phyloP scores from a whole-genome alignment of 2,888 invertebrate genomes.

The Mesoligia furuncula region DNA sequence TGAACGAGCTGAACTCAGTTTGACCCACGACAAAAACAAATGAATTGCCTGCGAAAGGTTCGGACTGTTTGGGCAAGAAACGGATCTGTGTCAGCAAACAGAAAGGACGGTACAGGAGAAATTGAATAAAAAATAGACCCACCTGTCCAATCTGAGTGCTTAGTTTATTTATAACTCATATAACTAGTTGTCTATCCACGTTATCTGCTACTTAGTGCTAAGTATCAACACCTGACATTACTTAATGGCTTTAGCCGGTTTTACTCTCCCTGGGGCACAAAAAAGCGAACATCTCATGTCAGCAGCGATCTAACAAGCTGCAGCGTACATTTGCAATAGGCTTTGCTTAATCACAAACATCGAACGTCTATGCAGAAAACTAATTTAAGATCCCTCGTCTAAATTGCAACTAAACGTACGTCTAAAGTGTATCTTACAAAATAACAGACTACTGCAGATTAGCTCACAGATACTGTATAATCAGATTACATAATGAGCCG shows the following conservation, averaged over 20 bases:
- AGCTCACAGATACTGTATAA: conserved; percentile 65
- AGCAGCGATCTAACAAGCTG: conserved; percentile 36
- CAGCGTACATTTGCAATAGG: conserved; percentile 28
- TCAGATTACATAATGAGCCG: conserved; percentile 66
- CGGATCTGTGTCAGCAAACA: neutral
- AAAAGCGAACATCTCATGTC: conserved; percentile 32
- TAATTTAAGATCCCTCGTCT: conserved; percentile 50
- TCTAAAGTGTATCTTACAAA: conserved; percentile 60
- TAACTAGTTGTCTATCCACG: neutral
- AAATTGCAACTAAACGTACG: conserved; percentile 60
- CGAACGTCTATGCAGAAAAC: conserved; percentile 50
- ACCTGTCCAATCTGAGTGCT: neutral
- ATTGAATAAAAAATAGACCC: neutral
- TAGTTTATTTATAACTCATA: conserved; percentile 27
- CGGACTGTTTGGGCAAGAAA: neutral
- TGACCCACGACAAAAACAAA: conserved; percentile 1
- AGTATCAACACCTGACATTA: conserved; percentile 26
- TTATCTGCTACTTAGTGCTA: conserved; percentile 37
- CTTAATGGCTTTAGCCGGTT: conserved; percentile 41
- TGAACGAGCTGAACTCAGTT: neutral
- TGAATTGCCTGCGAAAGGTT: neutral
- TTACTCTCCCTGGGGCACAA: conserved; percentile 23
- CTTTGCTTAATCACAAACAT: conserved; percentile 54
- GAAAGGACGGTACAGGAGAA: neutral
- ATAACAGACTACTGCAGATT: conserved; percentile 67